A percentile compares a stretch with the other conserved stretches of the same genome.
These are phyloP conservation scores for Escarpia spicata DNA, from an alignment of 2,888 invertebrate genomes.

Conservation along the genomic window DNA sequence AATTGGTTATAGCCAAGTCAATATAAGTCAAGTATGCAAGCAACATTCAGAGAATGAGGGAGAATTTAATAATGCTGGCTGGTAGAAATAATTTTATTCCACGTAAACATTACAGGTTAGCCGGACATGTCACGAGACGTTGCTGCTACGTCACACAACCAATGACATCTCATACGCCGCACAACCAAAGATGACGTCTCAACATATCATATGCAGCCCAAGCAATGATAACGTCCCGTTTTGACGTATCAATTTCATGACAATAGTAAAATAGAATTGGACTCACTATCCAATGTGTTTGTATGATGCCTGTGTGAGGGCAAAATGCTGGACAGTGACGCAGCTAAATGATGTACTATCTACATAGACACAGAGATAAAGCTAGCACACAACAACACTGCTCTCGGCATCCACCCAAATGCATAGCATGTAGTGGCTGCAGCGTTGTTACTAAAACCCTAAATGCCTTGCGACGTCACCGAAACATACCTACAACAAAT, in stretches of 20 bases:
- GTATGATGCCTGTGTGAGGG: background rate
- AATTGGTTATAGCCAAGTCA: background rate
- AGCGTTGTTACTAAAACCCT: background rate
- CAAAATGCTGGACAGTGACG: too few species aligned
- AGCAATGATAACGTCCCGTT: too few species aligned
- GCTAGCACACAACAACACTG: background rate
- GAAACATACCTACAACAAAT: background rate
- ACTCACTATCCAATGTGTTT: background rate
- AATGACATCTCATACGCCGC: too few species aligned
- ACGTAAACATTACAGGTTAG: background rate
- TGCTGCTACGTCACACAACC: too few species aligned
- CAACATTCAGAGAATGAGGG: background rate
- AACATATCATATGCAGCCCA: too few species aligned
- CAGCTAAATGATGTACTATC: background rate
- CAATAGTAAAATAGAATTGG: background rate
- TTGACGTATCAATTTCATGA: too few species aligned
- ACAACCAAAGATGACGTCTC: too few species aligned
- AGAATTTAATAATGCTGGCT: conserved; percentile 16
- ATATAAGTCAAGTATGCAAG: too few species aligned
- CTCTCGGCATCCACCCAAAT: background rate
- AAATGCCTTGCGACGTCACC: background rate
- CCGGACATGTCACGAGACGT: background rate
- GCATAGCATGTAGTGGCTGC: background rate
- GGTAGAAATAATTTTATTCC: background rate
- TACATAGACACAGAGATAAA: background rate